Percentiles rank a stretch among this genome's conserved stretches.
Conservation (phyloP, 2,113 vertebrate genomes). For the Centropus bengalensis region DNA sequence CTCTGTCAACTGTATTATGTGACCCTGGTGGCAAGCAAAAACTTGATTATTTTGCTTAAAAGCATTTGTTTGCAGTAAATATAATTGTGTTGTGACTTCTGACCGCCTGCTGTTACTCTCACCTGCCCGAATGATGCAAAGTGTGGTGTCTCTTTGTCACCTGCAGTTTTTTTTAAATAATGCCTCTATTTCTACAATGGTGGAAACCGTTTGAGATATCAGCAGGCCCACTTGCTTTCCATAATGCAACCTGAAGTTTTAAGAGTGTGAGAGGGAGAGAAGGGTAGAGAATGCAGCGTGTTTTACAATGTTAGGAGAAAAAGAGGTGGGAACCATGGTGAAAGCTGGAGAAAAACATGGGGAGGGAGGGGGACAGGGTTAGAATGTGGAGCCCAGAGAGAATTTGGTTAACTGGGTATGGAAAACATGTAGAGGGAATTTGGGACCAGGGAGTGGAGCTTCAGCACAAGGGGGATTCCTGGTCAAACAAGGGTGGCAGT, state of each 20-base stretch:
- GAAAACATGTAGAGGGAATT: background rate
- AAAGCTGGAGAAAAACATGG: background rate
- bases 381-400: background rate
- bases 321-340: background rate
- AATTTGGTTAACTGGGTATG: background rate
- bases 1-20: constrained; percentile 37
- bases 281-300: background rate
- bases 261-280: background rate
- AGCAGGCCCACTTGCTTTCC: background rate
- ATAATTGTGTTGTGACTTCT: background rate
- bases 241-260: background rate
- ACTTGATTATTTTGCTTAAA: background rate
- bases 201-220: background rate
- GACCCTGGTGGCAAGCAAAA: constrained; percentile 33
- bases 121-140: background rate
- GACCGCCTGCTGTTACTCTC: background rate
- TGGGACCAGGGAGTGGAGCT: background rate
- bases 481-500: background rate
- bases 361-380: background rate
- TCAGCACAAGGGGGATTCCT: background rate
- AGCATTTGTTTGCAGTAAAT: background rate
- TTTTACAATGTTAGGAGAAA: background rate
- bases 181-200: background rate
- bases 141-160: background rate
- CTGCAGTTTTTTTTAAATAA: background rate